These are phyloP conservation scores for Scaptomyza polygonia DNA, from an alignment of 2,888 invertebrate genomes.

Conservation along the genomic window DNA sequence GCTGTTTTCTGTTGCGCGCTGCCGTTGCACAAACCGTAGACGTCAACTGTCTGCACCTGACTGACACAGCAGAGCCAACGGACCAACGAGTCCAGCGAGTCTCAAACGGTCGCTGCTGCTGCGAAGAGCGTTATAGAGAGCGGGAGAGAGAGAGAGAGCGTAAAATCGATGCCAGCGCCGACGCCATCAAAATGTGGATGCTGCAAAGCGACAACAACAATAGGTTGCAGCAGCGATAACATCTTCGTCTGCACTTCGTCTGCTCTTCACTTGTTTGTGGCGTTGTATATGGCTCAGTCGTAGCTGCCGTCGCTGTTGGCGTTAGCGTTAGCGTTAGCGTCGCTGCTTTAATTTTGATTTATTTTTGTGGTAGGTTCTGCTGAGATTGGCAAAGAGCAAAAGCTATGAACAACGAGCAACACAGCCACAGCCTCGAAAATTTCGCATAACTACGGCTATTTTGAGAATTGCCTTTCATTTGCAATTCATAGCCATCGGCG, in stretches of 20 bases:
- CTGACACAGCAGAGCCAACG: constrained; percentile 61
- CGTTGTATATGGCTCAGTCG: constrained; percentile 15
- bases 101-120: constrained; percentile 11
- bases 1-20: constrained; percentile 51
- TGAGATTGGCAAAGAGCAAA: constrained; percentile 64
- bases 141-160: constrained; percentile 24
- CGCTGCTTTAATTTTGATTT: constrained; percentile 69
- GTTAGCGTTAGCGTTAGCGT: constrained; percentile 1
- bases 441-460: constrained; percentile 61
- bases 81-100: constrained; percentile 27
- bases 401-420: constrained; percentile 50
- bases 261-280: constrained; percentile 25
- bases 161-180: constrained; percentile 58
- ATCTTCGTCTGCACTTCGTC: constrained; percentile 55
- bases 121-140: constrained; percentile 2
- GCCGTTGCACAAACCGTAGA: constrained; percentile 81
- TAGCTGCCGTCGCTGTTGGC: constrained; percentile 24
- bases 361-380: constrained; percentile 76
- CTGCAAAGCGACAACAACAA: constrained; percentile 42
- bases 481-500: constrained; percentile 62
- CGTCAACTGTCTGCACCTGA: constrained; percentile 84
- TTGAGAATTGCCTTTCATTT: constrained; percentile 64
- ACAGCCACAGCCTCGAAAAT: constrained; percentile 49
- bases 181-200: constrained; percentile 53
- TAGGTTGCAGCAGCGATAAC: constrained; percentile 24